phyloP scores from a whole-genome alignment of 2,888 invertebrate genomes.

The Drosophila ochracea region DNA sequence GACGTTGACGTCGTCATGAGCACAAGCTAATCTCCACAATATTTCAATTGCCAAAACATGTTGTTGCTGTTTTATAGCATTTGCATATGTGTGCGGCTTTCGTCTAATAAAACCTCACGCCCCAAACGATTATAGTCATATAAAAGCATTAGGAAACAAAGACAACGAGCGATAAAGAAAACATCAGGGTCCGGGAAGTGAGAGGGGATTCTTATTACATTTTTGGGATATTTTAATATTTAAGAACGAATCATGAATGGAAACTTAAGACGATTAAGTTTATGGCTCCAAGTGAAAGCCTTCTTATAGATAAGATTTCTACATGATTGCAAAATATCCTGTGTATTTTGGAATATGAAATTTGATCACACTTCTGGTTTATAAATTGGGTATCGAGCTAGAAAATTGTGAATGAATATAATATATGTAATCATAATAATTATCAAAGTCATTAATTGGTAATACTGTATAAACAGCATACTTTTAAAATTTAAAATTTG shows the following conservation, averaged over 20 bases:
- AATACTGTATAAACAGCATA: background rate
- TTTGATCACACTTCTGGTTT: background rate
- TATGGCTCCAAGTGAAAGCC: background rate
- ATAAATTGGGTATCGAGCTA: background rate
- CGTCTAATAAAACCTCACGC: constrained; percentile 40
- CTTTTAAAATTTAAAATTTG: background rate
- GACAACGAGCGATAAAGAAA: constrained; percentile 16
- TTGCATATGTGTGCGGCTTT: constrained; percentile 53
- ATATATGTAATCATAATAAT: background rate
- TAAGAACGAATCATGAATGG: background rate
- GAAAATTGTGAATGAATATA: background rate
- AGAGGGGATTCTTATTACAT: constrained; percentile 24
- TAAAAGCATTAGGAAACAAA: constrained; percentile 50
- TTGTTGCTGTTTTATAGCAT: constrained; percentile 58
- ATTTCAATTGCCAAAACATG: constrained; percentile 75
- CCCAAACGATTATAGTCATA: constrained; percentile 43
- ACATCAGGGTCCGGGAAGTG: background rate
- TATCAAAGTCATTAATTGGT: background rate
- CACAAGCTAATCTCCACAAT: constrained; percentile 67
- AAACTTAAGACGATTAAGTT: constrained; percentile 7
- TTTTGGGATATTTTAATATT: constrained; percentile 7
- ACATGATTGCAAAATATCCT: background rate
- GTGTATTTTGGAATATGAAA: background rate
- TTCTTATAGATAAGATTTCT: background rate
- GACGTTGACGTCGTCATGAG: constrained; percentile 19